Conservation (phyloP, 2,113 vertebrate genomes). For the Cyprinus carpio region DNA sequence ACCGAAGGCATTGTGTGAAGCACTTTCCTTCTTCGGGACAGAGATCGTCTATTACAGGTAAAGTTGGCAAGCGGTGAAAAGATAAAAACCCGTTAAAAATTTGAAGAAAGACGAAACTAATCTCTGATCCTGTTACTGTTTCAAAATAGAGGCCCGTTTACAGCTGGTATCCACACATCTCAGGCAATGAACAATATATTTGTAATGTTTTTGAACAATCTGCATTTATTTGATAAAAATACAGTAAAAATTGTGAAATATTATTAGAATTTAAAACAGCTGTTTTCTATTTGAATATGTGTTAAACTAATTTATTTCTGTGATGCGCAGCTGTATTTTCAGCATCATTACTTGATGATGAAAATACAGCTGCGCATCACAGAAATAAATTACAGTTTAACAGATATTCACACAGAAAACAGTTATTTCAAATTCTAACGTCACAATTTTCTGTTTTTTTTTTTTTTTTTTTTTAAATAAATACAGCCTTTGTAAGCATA, state of each 20-base stretch:
- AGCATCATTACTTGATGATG: background rate
- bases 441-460: too few relatives aligned
- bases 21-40: constrained; percentile 79
- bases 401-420: background rate
- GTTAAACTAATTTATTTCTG: too few relatives aligned
- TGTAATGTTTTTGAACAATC: too few relatives aligned
- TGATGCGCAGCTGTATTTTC: too few relatives aligned
- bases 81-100: constrained; percentile 44
- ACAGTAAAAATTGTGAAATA: background rate
- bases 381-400: too few relatives aligned
- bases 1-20: constrained; percentile 79
- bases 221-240: background rate
- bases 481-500: too few relatives aligned
- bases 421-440: background rate
- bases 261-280: background rate
- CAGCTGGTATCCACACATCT: background rate
- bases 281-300: too few relatives aligned
- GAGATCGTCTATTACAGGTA: constrained; percentile 71
- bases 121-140: background rate
- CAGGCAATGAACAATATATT: too few relatives aligned
- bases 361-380: background rate
- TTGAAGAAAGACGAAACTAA: background rate
- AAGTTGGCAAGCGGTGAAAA: constrained; percentile 69
- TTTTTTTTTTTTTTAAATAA: too few relatives aligned
- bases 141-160: background rate